Base-by-base conservation (phyloP, 2,888 invertebrate species). In the Eilema griseolum region DNA sequence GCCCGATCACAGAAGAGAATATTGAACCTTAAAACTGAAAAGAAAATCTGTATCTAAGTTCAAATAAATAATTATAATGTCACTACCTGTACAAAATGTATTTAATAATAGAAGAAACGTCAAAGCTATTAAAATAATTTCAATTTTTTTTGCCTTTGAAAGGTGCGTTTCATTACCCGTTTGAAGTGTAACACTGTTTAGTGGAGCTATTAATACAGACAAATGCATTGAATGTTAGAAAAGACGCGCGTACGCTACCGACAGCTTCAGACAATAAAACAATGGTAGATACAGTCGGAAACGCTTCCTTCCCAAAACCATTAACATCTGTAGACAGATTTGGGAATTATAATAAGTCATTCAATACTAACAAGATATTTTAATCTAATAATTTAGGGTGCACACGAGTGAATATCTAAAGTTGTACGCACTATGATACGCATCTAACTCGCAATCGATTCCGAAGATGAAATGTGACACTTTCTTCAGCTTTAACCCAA, bases 301-400 rank as follows among this genome's bases (percentile, higher is more conserved):
- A 78, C 62, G 63, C 79, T 83, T 82, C 82, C 82, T 82, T 83
- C 83, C 82, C 67, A 71, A 76, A 76, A 37, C 74, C 76, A 82
- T 83, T 79, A 81, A 75, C 79, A 77, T 75, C 75, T 81, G 77
- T 67, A 63, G 78, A 77, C 75, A 74, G 79, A 81, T 82, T 83
- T 77, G 73, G n/a, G 70, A 73, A 76, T 80, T 72, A 71, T 73
- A 66, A 80, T 71, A 68, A 71, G 71, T 64, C 3, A n/a, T 14
- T 60, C 52, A 23, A 65, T 33, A 57, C 8, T 37, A 1, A 31
- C 10, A 62, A n/a, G 37, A 24, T 10, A 23, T 28, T 52, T 52
- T 52, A 64, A 20, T 0, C n/a, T 20, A 26, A 3, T 20, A 24
- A 16, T 31, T 52, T 41, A 12, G 33, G 1, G 24, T 46, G 16